Base-by-base conservation (phyloP, 1,140 invertebrate genomes). In the Drosophila gunungcola region DNA sequence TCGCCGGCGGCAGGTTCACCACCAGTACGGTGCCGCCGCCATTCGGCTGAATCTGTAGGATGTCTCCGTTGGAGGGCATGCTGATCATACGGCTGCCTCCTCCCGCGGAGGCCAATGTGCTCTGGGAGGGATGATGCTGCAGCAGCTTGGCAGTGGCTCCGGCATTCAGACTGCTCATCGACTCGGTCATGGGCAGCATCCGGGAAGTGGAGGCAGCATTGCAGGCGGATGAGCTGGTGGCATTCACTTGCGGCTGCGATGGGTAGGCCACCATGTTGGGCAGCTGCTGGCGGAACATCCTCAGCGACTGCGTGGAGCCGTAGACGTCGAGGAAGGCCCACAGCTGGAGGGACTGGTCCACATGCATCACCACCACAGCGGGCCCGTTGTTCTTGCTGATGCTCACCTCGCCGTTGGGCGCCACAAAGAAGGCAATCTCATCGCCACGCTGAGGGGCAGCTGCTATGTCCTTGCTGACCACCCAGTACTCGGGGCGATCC, bases 241-340 rank as follows among this genome's bases (percentile, higher is more conserved):
- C 72, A 36, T 54, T 70, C 4, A 91, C 68, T 64, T 91, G 86
- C 4, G 86, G 88, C 76, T 91, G 88, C 2, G 82, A 88, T 6
- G 90, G 90, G 73, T 91, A 91, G 10, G 80, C 81, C 32, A 91
- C 84, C 90, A 92, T 91, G 45, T 91, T 92, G 54, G 91, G 90
- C 68, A 92, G 39, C 64, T 89, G 83, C 68, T 92, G 91, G 52
- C 90, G 91, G 34, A 97, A 91, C 78, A 96, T 94, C 69, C 96
- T 94, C 7, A 99, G 96, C 78, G 96, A 96, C 85, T 97, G 96
- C 2, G 98, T 98, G 61, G 97, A 97, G 0, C 98, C 98, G 86
- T 98, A 99, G 0, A 99, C 95, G 92, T 99, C 98, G 62, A 99
- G 97, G 92, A 99, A 99, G 2, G 97, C 96, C 98, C 98, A 99